Evolutionary conservation across 2,113 vertebrate species (phyloP).

Genomic region (Callionymus lyra): DNA sequence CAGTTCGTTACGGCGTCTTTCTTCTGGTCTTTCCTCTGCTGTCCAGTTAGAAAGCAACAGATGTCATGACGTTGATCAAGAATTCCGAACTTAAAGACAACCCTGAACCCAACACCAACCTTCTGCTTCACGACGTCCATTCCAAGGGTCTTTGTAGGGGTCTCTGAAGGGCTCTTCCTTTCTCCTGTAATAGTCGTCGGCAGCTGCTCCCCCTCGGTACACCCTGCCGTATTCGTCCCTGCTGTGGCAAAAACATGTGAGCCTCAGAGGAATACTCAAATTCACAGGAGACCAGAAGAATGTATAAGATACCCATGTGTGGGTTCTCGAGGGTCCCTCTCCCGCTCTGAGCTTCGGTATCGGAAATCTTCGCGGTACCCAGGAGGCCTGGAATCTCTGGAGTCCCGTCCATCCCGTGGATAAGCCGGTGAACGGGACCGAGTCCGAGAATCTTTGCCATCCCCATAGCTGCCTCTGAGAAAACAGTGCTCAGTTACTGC

Average conservation of each 20-base stretch:
- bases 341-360: slow-evolving; percentile 65
- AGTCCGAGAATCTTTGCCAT: slow-evolving; percentile 54
- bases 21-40: slow-evolving; percentile 77
- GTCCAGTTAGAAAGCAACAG: background rate
- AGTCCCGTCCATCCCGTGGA: slow-evolving; percentile 48
- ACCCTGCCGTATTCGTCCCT: slow-evolving; percentile 80
- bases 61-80: too few relatives aligned
- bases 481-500: slow-evolving; percentile 13
- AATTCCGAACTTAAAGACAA: background rate
- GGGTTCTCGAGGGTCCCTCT: slow-evolving; percentile 56
- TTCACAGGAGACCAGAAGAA: too few relatives aligned
- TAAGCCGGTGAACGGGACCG: slow-evolving; percentile 70
- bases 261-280: too few relatives aligned
- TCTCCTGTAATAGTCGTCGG: slow-evolving; percentile 77
- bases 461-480: slow-evolving; percentile 58
- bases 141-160: slow-evolving; percentile 79
- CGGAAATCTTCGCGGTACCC: slow-evolving; percentile 67
- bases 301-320: slow-evolving; percentile 50
- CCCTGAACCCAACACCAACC: slow-evolving; percentile 43
- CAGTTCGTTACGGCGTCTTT: slow-evolving; percentile 84
- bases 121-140: slow-evolving; percentile 74
- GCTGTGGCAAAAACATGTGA: slow-evolving; percentile 18
- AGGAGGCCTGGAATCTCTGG: slow-evolving; percentile 52
- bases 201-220: slow-evolving; percentile 58
- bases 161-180: slow-evolving; percentile 81